Evolutionary conservation across 2,113 vertebrate species (phyloP).

Genomic region (Tinamus guttatus): DNA sequence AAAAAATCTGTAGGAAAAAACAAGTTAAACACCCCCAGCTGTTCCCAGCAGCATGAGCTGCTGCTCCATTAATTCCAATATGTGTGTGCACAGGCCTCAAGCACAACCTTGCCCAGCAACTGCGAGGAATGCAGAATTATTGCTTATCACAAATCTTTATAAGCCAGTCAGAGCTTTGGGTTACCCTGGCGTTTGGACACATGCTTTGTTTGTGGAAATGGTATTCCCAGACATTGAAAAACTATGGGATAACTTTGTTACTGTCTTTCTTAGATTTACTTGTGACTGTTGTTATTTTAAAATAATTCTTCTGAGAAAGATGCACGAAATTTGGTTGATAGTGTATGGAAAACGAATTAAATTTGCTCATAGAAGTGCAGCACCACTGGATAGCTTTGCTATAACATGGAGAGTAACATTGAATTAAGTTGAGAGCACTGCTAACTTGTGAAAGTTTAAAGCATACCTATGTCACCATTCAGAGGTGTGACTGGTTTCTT

Average conservation of each 20-base stretch:
- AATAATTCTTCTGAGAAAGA: background rate
- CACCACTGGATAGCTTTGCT: background rate
- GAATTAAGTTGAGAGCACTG: background rate
- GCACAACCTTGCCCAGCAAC: conserved; percentile 13
- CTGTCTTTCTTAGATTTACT: background rate
- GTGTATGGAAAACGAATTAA: background rate
- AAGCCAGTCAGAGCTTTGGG: background rate
- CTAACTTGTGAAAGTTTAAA: background rate
- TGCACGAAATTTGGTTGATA: background rate
- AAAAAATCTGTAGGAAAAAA: conserved; percentile 43
- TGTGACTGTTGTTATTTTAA: background rate
- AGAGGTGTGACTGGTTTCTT: background rate
- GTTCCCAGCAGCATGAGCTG: conserved; percentile 30
- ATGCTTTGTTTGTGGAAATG: background rate
- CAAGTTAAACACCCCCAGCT: conserved; percentile 42
- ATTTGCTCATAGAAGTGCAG: background rate
- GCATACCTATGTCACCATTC: background rate
- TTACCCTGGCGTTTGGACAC: background rate
- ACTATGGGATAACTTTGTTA: background rate
- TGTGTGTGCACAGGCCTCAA: conserved; percentile 27
- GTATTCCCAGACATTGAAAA: background rate
- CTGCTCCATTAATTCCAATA: conserved; percentile 56
- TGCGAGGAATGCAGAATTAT: conserved; percentile 9
- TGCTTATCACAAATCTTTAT: conserved; percentile 26
- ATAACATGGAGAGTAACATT: background rate